Conservation (phyloP, 2,888 invertebrate species). For the Cantharis lateralis region DNA sequence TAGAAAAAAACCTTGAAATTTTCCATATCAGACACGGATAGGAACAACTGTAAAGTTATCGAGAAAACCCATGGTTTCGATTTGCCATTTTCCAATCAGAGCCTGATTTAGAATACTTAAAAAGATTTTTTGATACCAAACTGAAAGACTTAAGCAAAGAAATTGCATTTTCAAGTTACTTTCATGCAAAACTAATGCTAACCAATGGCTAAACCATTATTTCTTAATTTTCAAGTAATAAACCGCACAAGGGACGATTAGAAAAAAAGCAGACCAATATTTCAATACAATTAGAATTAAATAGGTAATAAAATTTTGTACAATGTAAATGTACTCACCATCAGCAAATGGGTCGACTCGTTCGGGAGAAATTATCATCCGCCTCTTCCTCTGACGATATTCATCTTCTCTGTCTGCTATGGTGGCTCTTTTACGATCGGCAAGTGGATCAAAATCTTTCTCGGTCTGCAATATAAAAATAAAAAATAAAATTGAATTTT, state of each 20-base stretch:
- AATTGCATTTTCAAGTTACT: no score
- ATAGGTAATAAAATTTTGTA: not conserved
- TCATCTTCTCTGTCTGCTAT: constrained; percentile 98
- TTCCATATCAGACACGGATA: no score
- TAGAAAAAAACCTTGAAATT: no score
- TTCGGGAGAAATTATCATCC: constrained; percentile 96
- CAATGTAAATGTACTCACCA: constrained; percentile 66
- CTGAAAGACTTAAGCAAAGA: no score
- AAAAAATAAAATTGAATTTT: not conserved
- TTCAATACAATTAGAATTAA: not conserved
- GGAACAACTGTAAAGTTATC: no score
- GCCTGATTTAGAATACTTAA: no score
- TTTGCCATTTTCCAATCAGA: no score
- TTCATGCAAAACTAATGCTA: no score
- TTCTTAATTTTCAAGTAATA: not conserved
- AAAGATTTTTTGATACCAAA: no score
- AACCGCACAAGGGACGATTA: not conserved
- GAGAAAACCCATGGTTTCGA: no score
- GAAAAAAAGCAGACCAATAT: not conserved
- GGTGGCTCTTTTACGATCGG: constrained; percentile 86
- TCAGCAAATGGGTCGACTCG: constrained; percentile 97
- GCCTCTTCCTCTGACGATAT: constrained; percentile 85
- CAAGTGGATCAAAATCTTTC: constrained; percentile 94
- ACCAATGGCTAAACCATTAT: not conserved
- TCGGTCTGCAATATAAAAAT: constrained; percentile 57